Evolutionary conservation across 2,888 invertebrate species (phyloP), one percentile per base, ranked within the genome.

Genomic region (Acleris laterana): DNA sequence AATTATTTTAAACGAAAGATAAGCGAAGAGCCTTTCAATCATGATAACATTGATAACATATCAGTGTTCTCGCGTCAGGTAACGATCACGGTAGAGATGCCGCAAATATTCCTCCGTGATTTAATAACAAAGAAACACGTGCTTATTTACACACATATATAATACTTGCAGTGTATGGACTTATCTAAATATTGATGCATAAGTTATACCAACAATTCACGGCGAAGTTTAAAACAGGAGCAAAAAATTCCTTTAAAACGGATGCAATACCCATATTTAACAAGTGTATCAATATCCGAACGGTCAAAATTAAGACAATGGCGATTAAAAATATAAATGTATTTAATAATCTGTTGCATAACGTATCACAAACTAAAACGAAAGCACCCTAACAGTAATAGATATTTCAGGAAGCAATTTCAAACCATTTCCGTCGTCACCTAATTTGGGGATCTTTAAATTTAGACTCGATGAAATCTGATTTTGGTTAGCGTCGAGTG

Each of bases 1-100:
- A 16, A 28, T 56, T 49, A 64, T 55, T 59, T 59, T 60, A 50
- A 63, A 68, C 53, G 19, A 19, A n/a, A 25, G 71, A 75, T 78
- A 79, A 78, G 68, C 62, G 73, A 72, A 73, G 72, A 77, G 72
- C 76, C 81, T 80, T 81, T 85, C 82, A 80, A 85, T 85, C 85
- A 84, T 80, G 85, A 87, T 86, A 85, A 57, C 81, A 80, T n/a
- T n/a, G n/a, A n/a, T n/a, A n/a, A n/a, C n/a, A 25, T 82, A 84
- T 77, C 69, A 70, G 70, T 74, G 57, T 68, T 76, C 71, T 71
- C 72, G 72, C 72, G 73, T 74, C 74, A 76, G 70, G 71, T 76
- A 77, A 71, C 64, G 38, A 74, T 75, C 76, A 80, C 72, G 78
- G 78, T 61, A 52, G 53, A 32, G 49, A 28, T 46, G 52, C 46